These are phyloP conservation scores for Zoroaster sp. DNA, from an alignment of 53 echinoderm and acorn worm species.

Conservation along the genomic window DNA sequence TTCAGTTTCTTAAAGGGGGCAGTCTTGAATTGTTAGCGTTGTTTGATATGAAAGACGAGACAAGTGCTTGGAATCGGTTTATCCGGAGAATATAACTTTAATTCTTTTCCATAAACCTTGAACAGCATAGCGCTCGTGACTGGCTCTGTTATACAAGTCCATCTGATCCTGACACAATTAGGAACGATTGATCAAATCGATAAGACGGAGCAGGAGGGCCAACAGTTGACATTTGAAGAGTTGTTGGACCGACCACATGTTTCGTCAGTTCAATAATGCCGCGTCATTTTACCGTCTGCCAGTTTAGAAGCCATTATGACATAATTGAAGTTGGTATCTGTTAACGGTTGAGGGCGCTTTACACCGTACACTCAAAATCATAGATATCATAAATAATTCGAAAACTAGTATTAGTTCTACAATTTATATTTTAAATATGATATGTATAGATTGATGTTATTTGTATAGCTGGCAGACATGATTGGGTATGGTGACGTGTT, in stretches of 20 bases:
- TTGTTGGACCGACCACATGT: slow-evolving; percentile 15
- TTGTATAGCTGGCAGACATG: too few relatives aligned
- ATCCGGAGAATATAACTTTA: not conserved
- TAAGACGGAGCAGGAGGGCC: slow-evolving; percentile 7
- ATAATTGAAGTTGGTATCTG: too few relatives aligned
- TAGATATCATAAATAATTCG: too few relatives aligned
- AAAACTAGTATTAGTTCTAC: too few relatives aligned
- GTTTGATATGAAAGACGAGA: not conserved
- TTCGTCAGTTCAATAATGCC: not conserved
- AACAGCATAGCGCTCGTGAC: not conserved
- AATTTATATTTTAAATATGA: too few relatives aligned
- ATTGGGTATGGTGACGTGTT: too few relatives aligned
- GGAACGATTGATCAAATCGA: slow-evolving; percentile 10
- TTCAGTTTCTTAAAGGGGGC: not conserved
- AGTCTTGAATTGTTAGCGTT: too few relatives aligned
- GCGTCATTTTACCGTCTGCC: not conserved
- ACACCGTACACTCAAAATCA: too few relatives aligned
- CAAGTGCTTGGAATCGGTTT: not conserved
- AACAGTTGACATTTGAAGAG: slow-evolving; percentile 9
- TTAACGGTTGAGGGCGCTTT: too few relatives aligned
- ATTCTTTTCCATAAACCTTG: not conserved
- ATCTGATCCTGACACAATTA: slow-evolving; percentile 2
- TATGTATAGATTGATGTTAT: too few relatives aligned
- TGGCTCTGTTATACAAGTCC: not conserved
- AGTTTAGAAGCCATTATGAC: too few relatives aligned